phyloP scores from a whole-genome alignment of 1,140 invertebrate species.

The Physella acuta region DNA sequence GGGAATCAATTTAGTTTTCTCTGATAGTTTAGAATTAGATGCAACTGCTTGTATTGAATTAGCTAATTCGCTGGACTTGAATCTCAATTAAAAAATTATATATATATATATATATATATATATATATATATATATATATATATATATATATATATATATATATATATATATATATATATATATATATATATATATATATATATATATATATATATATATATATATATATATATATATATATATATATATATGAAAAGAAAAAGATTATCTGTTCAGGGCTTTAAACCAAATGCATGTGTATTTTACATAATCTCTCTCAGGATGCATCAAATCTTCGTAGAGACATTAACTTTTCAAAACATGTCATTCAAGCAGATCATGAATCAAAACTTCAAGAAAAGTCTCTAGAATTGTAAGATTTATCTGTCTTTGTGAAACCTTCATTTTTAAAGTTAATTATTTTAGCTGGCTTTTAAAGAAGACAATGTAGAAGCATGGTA shows the following conservation, averaged over 20 bases:
- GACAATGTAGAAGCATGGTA: too few relatives aligned
- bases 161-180: not conserved
- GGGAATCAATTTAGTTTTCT: too few relatives aligned
- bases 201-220: not conserved
- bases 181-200: not conserved
- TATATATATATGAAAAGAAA: not conserved
- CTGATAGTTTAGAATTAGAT: too few relatives aligned
- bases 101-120: not conserved
- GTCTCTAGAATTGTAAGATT: conserved; percentile 53
- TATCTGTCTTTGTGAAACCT: conserved; percentile 3
- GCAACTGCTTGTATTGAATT: too few relatives aligned
- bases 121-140: not conserved
- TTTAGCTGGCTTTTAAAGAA: too few relatives aligned
- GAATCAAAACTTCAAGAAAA: conserved; percentile 53
- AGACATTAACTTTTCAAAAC: conserved; percentile 53
- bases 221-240: not conserved
- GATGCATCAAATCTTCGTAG: conserved; percentile 50
- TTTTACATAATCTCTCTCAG: conserved; percentile 28
- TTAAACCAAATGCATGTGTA: not conserved
- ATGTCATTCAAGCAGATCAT: conserved; percentile 56
- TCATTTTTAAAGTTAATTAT: too few relatives aligned
- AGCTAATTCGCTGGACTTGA: too few relatives aligned
- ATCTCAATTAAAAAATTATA: too few relatives aligned
- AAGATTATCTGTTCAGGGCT: not conserved
- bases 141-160: not conserved